Evolutionary conservation across 2,113 vertebrate genomes (phyloP).

Genomic region (Illadopsis cleaveri): DNA sequence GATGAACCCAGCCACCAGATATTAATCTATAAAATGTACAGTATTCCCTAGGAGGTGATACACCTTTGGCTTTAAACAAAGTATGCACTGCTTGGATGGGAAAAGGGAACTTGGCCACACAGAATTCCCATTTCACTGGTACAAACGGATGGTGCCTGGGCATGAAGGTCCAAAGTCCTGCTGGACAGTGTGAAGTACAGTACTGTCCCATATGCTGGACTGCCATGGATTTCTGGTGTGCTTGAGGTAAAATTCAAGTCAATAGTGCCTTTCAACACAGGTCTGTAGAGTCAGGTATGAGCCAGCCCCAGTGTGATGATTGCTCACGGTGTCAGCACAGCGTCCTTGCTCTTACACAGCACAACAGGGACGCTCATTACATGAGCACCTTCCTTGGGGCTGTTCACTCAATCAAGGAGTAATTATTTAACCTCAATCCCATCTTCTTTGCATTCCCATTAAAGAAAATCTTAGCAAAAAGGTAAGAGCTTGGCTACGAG

Average conservation of each 20-base stretch:
- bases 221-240: neutral
- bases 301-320: neutral
- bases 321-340: neutral
- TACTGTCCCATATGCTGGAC: neutral
- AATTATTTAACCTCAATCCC: neutral
- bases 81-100: neutral
- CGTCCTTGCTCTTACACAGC: neutral
- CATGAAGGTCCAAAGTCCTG: neutral
- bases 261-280: neutral
- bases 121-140: neutral
- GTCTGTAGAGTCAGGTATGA: neutral
- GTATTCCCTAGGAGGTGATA: neutral
- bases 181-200: neutral
- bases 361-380: neutral
- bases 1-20: neutral
- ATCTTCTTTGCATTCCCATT: neutral
- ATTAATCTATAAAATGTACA: neutral
- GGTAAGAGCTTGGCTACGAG: neutral
- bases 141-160: neutral
- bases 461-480: conserved; percentile 4
- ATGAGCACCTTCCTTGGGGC: neutral
- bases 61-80: neutral
- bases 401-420: neutral
- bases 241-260: neutral
- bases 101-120: neutral